Evolutionary conservation across 2,888 invertebrate species (phyloP).

Genomic region (Agriopis aurantiaria): DNA sequence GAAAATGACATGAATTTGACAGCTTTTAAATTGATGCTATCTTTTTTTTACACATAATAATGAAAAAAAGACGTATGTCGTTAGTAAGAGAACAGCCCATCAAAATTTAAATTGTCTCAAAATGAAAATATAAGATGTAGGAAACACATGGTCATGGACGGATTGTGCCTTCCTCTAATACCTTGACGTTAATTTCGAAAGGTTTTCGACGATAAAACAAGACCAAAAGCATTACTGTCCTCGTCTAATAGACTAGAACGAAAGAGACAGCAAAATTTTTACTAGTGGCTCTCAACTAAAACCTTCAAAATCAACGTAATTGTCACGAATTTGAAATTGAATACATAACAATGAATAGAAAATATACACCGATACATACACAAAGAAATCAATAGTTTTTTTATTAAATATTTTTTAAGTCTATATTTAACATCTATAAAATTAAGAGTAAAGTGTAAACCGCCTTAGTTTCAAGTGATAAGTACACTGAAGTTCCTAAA

Average conservation of each 20-base stretch:
- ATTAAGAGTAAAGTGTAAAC: constrained; percentile 26
- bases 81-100: not conserved
- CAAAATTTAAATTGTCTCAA: not conserved
- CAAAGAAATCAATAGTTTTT: not conserved
- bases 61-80: not conserved
- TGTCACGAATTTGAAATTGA: not conserved
- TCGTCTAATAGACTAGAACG: not conserved
- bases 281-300: not conserved
- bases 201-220: not conserved
- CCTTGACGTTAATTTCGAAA: constrained; percentile 11
- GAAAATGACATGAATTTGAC: too few species aligned
- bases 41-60: not conserved
- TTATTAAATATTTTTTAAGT: not conserved
- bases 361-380: not conserved
- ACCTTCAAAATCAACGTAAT: not conserved
- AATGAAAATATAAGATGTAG: constrained; percentile 41
- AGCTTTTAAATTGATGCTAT: too few species aligned
- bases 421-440: constrained; percentile 7
- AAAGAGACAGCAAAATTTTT: not conserved
- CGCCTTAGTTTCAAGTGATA: constrained; percentile 25
- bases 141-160: constrained; percentile 71
- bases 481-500: constrained; percentile 47
- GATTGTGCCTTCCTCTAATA: constrained; percentile 66
- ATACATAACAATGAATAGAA: not conserved
- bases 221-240: not conserved